These are phyloP conservation scores for Gymnorhina tibicen DNA, from an alignment of 2,113 vertebrate genomes.

Conservation along the genomic window DNA sequence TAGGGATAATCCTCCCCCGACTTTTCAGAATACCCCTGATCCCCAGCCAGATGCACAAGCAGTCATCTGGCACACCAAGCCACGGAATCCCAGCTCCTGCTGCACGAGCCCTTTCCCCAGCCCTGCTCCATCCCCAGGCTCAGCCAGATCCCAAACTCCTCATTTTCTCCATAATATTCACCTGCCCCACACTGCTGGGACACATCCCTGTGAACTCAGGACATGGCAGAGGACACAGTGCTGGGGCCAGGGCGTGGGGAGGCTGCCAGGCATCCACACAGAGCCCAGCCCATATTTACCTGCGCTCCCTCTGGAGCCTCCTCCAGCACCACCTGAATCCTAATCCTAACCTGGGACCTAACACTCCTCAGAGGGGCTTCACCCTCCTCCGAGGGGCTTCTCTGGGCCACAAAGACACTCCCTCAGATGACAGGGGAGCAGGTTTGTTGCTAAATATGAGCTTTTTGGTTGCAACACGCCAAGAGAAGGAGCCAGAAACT, in stretches of 20 bases:
- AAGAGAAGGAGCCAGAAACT: background rate
- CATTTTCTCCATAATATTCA: background rate
- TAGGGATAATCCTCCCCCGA: fast-evolving
- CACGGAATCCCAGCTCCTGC: background rate
- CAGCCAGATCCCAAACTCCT: background rate
- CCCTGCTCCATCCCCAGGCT: background rate
- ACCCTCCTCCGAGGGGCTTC: fast-evolving
- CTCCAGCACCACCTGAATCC: background rate
- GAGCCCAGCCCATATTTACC: background rate
- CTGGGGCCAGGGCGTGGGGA: background rate
- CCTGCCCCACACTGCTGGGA: background rate
- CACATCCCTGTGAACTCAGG: background rate
- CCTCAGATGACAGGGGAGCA: background rate
- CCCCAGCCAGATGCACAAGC: background rate
- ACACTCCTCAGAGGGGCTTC: background rate
- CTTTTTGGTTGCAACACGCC: fast-evolving
- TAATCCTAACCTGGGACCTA: background rate
- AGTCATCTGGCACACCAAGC: background rate
- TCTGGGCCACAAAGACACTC: fast-evolving
- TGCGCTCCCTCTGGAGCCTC: fast-evolving
- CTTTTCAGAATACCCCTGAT: background rate
- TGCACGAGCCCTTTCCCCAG: background rate
- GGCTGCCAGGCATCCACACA: background rate
- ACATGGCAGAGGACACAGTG: background rate
- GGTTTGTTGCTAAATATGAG: background rate